Base-by-base conservation (phyloP, 2,888 invertebrate genomes). In the Drosophila quasianomalipes region DNA sequence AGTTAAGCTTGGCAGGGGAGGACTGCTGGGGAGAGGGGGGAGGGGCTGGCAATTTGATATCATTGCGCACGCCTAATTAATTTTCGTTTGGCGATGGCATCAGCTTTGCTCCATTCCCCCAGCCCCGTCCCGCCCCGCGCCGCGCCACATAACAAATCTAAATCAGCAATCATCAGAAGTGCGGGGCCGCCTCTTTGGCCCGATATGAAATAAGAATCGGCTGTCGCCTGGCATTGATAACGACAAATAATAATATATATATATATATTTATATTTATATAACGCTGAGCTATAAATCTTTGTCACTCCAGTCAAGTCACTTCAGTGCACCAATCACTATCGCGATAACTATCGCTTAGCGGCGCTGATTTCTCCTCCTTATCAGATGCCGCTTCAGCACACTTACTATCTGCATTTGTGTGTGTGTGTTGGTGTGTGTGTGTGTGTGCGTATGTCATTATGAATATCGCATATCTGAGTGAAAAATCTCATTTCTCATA, bases 41-140 rank as follows among this genome's bases (percentile, higher is more conserved):
- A 33, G 19, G 30, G 22, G 28, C n/a, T 12, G 22, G 47, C 26
- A 44, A 44, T 6, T 19, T 47, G 60, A 54, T 80, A 81, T 81
- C 78, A 64, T 70, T 70, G 74, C 81, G 64, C 74, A 81, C 71
- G 78, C 72, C 79, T 82, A 81, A 81, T 81, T 81, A 81, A 81
- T 81, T 81, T 81, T 79, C 76, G 64, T 70, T 78, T 54, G 58
- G 61, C 67, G 68, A 84, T 82, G 75, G 64, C 70, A 79, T 73
- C 82, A 72, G 69, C 79, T 74, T 82, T 76, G 76, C 77, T 76
- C 65, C 76, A 81, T 81, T 76, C 60, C 9, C 37, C 47, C 33
- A 61, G 51, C 12, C 51, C 28, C 59, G 51, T 19, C 7, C 47
- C 22, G 7, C 12, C 1, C 39, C 22, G 22, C 22, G 22, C 22